Percentiles rank a stretch among this genome's conserved stretches.
Conservation (phyloP, 1,140 invertebrate genomes). For the Drosophila pectinifera region DNA sequence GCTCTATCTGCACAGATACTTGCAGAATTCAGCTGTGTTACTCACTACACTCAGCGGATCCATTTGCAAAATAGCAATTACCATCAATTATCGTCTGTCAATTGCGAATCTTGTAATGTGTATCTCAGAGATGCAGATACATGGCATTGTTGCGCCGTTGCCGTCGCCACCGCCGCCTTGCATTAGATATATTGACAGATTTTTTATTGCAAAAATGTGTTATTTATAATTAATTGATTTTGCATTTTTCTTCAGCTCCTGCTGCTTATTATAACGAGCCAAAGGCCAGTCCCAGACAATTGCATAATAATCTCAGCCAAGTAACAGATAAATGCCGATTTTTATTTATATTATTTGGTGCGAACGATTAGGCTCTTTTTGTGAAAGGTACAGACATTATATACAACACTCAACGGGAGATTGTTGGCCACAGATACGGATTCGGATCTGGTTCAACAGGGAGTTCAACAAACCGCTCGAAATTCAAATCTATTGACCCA, state of each 20-base stretch:
- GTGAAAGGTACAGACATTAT: constrained; percentile 42
- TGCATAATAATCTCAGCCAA: constrained; percentile 22
- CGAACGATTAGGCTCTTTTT: constrained; percentile 6
- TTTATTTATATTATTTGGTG: constrained; percentile 19
- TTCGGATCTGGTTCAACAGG: constrained; percentile 33
- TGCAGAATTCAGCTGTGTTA: constrained; percentile 55
- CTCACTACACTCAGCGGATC: constrained; percentile 38
- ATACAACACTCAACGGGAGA: constrained; percentile 36
- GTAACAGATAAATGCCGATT: constrained; percentile 9
- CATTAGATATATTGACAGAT: constrained; percentile 48
- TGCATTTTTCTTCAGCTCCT: constrained; percentile 3
- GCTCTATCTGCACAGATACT: constrained; percentile 36
- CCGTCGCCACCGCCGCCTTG: constrained; percentile 12
- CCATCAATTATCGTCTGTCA: constrained; percentile 72
- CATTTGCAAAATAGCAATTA: constrained; percentile 59
- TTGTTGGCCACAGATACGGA: constrained; percentile 31
- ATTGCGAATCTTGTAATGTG: constrained; percentile 64
- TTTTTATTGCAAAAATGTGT: constrained; percentile 46
- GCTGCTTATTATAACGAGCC: constrained; percentile 43
- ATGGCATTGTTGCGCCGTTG: constrained; percentile 29
- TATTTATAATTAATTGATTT: constrained; percentile 56
- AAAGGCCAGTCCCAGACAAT: constrained; percentile 11
- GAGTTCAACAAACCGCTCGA: constrained; percentile 75
- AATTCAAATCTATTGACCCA: constrained; percentile 80
- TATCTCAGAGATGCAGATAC: constrained; percentile 55